Evolutionary conservation across 2,113 vertebrate species (phyloP), one percentile per base, ranked within the genome.

Genomic region (Dolichallabes microphthalmus): DNA sequence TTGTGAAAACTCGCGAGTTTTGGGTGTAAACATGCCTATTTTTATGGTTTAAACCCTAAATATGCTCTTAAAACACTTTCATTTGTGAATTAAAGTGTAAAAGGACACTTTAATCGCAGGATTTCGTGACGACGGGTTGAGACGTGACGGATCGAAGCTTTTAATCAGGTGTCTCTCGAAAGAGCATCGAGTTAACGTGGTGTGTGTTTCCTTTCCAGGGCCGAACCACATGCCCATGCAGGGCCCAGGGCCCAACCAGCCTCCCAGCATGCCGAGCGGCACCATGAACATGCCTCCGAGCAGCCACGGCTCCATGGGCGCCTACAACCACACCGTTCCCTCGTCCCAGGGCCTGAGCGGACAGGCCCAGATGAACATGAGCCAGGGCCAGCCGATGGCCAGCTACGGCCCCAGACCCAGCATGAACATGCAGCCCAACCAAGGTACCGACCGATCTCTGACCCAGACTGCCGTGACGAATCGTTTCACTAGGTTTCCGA

Each of bases 221-320:
- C 97, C 98, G 66, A 99, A 98, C 93, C 98, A 99, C 87, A 97
- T 99, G 95, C 95, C 98, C 92, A 96, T 99, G 96, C 98, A 98
- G 94, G 98, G 97, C 91, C 98, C 98, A 50, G 98, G 97, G 89
- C 97, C 98, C 76, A 98, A 92, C 94, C 98, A 98, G 68, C 96
- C 98, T 60, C 96, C 98, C 19, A 98, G 92, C 89, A 97, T 99
- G 95, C 95, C 97, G 2, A 97, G 95, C 87, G 96, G 94, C 92
- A 95, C 97, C 57, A 97, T 99, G 95, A 98, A 96, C 91, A 98
- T 99, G 93, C 96, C 97, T 92, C 96, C 98, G 80, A 97, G 94
- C 92, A 97, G 95, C 93, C 98, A 99, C 60, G 96, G 96, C 66
- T 95, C 98, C 8, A 97, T 99, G 97, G 98, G 96, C 2, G 97